Evolutionary conservation across 2,888 invertebrate species (phyloP), one percentile per base, ranked within the genome.

Genomic region (Allolobophora icterica): DNA sequence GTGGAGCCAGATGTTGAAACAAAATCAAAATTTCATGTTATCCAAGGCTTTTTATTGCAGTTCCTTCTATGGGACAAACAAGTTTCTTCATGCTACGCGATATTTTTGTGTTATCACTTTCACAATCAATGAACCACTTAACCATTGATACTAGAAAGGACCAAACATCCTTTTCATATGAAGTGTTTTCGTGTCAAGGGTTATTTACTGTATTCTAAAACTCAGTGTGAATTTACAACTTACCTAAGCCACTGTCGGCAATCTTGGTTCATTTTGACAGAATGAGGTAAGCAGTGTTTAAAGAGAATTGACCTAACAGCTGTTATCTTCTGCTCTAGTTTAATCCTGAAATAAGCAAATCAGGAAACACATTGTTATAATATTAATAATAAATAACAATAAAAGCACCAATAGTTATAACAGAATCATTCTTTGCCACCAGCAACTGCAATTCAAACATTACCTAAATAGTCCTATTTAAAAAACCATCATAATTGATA

Each of bases 361-460:
- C 24, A 89, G 8, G 42, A 40, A 33, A 89, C 38, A 40, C 33
- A 89, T 5, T 38, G 35, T 42, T 11, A 89, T 1, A 40, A 21
- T 33, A 38, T 5, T 5, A 89, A 40, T 42, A 89, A 34, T 34
- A 42, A 17, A 89, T 89, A 89, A 89, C 21, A 89, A 38, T 89
- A 89, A 89, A 40, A 89, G 21, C 21, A 89, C 38, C 35, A 89
- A 89, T 35, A 89, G n/a, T n/a, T n/a, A 89, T 35, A 89, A 19
- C 13, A 58, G 24, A 58, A 58, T 30, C 3, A 58, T 58, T 58
- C 58, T 58, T 58, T 6, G 58, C 30, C 24, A 58, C 5, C 30
- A 58, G 24, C 24, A 58, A 58, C 5, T 30, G 58, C 58, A 30
- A 58, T 58, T 58, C 30, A 58, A 58, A 24, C 58, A 30, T 4